A percentile compares a stretch with the other conserved stretches of the same genome.
These are phyloP conservation scores for Uloborus plumipes DNA, from an alignment of 2,888 invertebrate species.

Conservation along the genomic window DNA sequence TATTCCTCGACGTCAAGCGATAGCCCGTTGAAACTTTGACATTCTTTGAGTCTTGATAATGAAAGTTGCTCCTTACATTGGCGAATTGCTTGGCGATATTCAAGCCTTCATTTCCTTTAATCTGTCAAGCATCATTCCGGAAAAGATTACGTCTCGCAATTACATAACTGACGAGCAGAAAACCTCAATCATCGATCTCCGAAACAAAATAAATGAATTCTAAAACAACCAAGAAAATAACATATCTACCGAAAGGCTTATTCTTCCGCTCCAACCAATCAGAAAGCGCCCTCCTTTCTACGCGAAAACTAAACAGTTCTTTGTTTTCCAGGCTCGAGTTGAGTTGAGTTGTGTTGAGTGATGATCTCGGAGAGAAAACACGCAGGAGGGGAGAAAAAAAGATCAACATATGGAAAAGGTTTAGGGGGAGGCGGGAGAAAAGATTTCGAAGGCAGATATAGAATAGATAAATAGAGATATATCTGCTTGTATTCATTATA, in stretches of 20 bases:
- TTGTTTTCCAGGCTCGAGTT: conserved; percentile 22
- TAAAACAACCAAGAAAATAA: conserved; percentile 11
- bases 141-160: conserved; percentile 1
- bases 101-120: too few species aligned
- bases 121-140: too few species aligned
- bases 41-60: too few species aligned
- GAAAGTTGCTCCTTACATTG: too few species aligned
- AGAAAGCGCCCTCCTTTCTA: conserved; percentile 25
- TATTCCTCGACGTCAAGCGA: too few species aligned
- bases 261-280: conserved; percentile 32
- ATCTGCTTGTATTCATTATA: conserved; percentile 62
- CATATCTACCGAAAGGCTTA: background rate
- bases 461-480: conserved; percentile 62
- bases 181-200: conserved; percentile 27
- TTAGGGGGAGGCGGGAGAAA: background rate
- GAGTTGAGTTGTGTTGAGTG: conserved; percentile 47
- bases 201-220: conserved; percentile 25
- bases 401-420: background rate
- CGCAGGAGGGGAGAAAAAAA: conserved; percentile 14
- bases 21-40: too few species aligned
- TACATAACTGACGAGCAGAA: conserved; percentile 37
- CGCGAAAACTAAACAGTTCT: conserved; percentile 52
- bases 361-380: conserved; percentile 27
- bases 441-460: conserved; percentile 48
- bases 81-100: too few species aligned